Percentiles rank a stretch among this genome's conserved stretches.
Evolutionary conservation across 64 coral and sea anemone genomes (phyloP).

Genomic region (Exaiptasia diaphana): DNA sequence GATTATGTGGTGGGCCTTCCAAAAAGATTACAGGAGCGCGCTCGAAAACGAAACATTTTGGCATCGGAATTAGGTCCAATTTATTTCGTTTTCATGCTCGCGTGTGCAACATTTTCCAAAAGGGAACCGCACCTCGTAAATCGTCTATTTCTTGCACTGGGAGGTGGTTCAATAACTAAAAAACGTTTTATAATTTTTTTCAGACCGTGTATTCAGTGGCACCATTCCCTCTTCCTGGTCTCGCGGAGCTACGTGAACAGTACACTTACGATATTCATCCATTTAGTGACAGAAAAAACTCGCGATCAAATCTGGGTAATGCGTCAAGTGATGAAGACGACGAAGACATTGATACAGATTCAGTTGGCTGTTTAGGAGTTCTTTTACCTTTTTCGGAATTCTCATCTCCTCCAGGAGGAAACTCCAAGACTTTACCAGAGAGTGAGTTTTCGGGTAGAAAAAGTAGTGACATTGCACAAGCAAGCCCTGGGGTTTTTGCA

Average conservation of each 20-base stretch:
- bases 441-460: slow-evolving; percentile 30
- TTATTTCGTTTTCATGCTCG: too few relatives aligned
- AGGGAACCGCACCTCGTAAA: too few relatives aligned
- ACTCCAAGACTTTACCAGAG: slow-evolving; percentile 33
- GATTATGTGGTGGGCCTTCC: too few relatives aligned
- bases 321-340: slow-evolving; percentile 95
- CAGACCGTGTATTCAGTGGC: slow-evolving; percentile 89
- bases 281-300: slow-evolving; percentile 45
- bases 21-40: too few relatives aligned
- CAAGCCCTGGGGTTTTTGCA: slow-evolving; percentile 84
- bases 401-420: slow-evolving; percentile 8
- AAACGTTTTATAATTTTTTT: too few relatives aligned
- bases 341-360: slow-evolving; percentile 68
- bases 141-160: too few relatives aligned
- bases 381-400: slow-evolving; percentile 89
- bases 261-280: slow-evolving; percentile 97
- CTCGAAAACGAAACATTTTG: too few relatives aligned
- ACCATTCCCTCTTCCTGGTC: slow-evolving; percentile 84
- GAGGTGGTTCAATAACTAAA: too few relatives aligned
- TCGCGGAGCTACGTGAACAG: slow-evolving; percentile 92
- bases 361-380: slow-evolving; percentile 81
- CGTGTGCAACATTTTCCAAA: too few relatives aligned
- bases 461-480: slow-evolving; percentile 71
- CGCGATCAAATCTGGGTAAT: slow-evolving; percentile 52
- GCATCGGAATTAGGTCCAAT: too few relatives aligned